Evolutionary conservation across 2,888 invertebrate genomes (phyloP).

Genomic region (Bedellia somnulentella): DNA sequence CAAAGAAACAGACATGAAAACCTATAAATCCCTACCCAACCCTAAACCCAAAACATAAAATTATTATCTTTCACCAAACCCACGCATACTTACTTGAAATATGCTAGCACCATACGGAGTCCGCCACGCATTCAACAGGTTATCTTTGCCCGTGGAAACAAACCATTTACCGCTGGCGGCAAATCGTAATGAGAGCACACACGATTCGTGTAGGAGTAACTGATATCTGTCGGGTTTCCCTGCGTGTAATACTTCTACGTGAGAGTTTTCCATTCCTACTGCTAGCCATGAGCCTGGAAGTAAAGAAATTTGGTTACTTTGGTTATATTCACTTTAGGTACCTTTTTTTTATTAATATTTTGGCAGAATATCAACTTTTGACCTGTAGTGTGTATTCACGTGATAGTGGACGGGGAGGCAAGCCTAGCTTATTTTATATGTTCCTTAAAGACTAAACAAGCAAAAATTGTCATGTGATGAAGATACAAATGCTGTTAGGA

Average conservation of each 20-base stretch:
- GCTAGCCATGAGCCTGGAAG: constrained; percentile 86
- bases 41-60: neutral
- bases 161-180: constrained; percentile 98
- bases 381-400: too few relatives aligned
- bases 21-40: neutral
- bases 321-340: too few relatives aligned
- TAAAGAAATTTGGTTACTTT: too few relatives aligned
- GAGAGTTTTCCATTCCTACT: constrained; percentile 97
- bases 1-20: too few relatives aligned
- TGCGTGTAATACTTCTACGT: constrained; percentile 91
- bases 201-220: constrained; percentile 93
- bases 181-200: constrained; percentile 93
- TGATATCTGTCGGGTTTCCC: constrained; percentile 95
- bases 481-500: too few relatives aligned
- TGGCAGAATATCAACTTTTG: too few relatives aligned
- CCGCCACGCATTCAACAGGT: constrained; percentile 95
- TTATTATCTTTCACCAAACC: neutral
- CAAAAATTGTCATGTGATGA: too few relatives aligned
- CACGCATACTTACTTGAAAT: constrained; percentile 76
- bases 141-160: constrained; percentile 98
- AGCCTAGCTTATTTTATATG: too few relatives aligned
- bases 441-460: too few relatives aligned
- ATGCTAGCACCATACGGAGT: constrained; percentile 98
- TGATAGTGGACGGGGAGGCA: too few relatives aligned
- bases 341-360: too few relatives aligned